Evolutionary conservation across 2,888 invertebrate genomes (phyloP).

Genomic region (Rhagonycha fulva): DNA sequence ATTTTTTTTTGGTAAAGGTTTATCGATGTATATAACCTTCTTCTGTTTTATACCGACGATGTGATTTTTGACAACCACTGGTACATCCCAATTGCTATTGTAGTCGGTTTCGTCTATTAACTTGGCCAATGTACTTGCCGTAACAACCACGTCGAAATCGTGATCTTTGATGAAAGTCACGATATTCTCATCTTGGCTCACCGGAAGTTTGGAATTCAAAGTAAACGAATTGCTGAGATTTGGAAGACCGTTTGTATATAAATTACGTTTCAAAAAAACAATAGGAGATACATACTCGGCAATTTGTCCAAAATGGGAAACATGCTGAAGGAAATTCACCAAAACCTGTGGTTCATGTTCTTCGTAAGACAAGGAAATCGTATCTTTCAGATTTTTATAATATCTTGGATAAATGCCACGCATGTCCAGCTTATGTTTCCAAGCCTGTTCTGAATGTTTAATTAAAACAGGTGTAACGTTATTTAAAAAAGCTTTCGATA

Average conservation of each 20-base stretch:
- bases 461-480: slow-evolving; percentile 13
- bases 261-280: slow-evolving; percentile 17
- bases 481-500: background rate
- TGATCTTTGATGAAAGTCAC: slow-evolving; percentile 35
- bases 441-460: slow-evolving; percentile 26
- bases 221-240: background rate
- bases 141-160: slow-evolving; percentile 44
- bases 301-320: slow-evolving; percentile 36
- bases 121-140: slow-evolving; percentile 44
- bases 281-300: slow-evolving; percentile 30
- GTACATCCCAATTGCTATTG: slow-evolving; percentile 45
- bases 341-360: slow-evolving; percentile 37
- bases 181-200: slow-evolving; percentile 45
- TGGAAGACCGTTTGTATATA: slow-evolving; percentile 18
- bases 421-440: slow-evolving; percentile 35
- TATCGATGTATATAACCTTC: slow-evolving; percentile 46
- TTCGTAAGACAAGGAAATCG: slow-evolving; percentile 34
- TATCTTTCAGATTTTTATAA: slow-evolving; percentile 34
- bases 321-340: slow-evolving; percentile 35
- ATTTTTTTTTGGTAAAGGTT: slow-evolving; percentile 40
- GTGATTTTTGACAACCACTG: slow-evolving; percentile 44
- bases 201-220: slow-evolving; percentile 39
- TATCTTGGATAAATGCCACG: slow-evolving; percentile 36
- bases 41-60: background rate
- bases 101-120: slow-evolving; percentile 44